A percentile compares a stretch with the other conserved stretches of the same genome.
These are phyloP conservation scores for Crax fasciolata DNA, from an alignment of 2,797 vertebrate species.

Conservation along the genomic window DNA sequence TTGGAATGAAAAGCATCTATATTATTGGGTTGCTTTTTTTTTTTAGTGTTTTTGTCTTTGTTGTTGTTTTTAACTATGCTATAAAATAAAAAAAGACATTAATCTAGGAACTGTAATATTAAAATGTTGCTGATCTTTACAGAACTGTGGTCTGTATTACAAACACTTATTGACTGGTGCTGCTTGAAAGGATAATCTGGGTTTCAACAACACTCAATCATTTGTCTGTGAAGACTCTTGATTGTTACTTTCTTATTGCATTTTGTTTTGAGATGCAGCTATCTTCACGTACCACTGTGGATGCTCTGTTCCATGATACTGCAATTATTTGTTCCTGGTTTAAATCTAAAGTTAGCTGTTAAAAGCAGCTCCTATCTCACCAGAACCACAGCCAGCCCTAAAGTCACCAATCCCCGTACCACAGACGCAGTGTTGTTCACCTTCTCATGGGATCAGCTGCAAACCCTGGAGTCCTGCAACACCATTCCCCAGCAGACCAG, in stretches of 20 bases:
- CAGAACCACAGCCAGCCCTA: background rate
- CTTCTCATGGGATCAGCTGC: background rate
- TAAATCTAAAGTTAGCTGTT: background rate
- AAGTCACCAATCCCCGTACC: background rate
- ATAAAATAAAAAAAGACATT: background rate
- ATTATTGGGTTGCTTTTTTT: rapidly evolving
- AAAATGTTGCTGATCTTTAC: background rate
- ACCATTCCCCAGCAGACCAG: background rate
- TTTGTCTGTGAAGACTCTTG: background rate
- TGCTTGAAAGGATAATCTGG: background rate
- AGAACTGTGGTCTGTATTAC: background rate
- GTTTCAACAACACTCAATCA: background rate
- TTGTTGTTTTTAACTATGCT: background rate
- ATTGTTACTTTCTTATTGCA: background rate
- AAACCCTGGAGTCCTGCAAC: background rate
- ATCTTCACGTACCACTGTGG: background rate
- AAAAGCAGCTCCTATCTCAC: background rate
- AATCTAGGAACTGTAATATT: background rate
- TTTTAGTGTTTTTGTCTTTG: background rate
- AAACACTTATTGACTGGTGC: background rate
- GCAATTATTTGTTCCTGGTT: background rate
- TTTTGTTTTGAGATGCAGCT: background rate
- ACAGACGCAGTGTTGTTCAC: background rate
- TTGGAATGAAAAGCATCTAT: background rate
- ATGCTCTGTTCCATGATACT: background rate